Evolutionary conservation across 2,113 vertebrate genomes (phyloP).

Genomic region (Crotalus horridus): DNA sequence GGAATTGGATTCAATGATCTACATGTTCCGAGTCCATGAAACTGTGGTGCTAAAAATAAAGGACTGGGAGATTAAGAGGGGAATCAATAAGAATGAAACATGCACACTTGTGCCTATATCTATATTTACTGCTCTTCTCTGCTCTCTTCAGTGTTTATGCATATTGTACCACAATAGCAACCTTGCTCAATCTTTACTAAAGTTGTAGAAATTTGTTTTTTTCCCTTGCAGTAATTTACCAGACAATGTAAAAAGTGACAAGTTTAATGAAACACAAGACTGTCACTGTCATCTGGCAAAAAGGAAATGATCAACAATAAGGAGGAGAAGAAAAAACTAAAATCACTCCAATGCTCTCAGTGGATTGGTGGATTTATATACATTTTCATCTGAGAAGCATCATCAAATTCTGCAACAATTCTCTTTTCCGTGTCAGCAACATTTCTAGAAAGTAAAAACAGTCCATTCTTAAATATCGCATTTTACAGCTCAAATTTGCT

Average conservation of each 20-base stretch:
- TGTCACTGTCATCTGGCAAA: neutral
- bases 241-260: neutral
- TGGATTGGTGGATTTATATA: neutral
- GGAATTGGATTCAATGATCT: neutral
- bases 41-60: neutral
- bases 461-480: neutral
- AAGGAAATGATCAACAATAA: neutral
- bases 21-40: neutral
- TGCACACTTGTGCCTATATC: neutral
- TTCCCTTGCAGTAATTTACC: neutral
- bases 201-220: neutral
- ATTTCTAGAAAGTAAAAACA: neutral
- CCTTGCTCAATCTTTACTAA: neutral
- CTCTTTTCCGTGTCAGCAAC: neutral
- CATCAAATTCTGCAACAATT: neutral
- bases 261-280: neutral
- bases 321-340: neutral
- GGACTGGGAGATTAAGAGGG: neutral
- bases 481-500: neutral
- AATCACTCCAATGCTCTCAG: neutral
- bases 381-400: neutral
- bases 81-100: neutral
- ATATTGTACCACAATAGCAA: neutral
- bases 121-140: neutral
- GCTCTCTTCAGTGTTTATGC: neutral